A percentile compares a stretch with the other conserved stretches of the same genome.
phyloP scores from a whole-genome alignment of 2,797 vertebrate species.

The Pseudomugil gertrudae region DNA sequence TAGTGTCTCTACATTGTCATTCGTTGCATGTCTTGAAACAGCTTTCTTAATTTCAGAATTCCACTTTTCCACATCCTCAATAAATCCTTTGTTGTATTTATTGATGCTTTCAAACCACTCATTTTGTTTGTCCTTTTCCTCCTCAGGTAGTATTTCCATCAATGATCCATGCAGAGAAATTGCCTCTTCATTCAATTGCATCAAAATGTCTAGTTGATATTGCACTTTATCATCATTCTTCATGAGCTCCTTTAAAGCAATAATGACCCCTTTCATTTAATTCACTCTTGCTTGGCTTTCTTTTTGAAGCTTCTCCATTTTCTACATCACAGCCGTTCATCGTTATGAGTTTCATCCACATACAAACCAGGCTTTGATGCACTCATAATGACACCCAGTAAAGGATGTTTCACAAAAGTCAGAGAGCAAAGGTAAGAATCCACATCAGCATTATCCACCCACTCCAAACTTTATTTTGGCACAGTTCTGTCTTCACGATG shows the following conservation, averaged over 20 bases:
- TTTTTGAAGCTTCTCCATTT: too few relatives aligned
- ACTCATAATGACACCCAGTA: neutral
- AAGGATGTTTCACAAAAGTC: neutral
- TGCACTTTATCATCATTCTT: neutral
- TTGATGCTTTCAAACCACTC: neutral
- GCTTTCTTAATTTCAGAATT: neutral
- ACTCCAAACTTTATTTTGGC: neutral
- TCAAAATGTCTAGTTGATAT: neutral
- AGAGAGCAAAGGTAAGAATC: neutral
- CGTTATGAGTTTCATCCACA: too few relatives aligned
- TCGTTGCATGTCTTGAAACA: neutral
- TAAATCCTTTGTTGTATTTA: constrained; percentile 1
- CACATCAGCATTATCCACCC: neutral
- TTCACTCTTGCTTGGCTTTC: too few relatives aligned
- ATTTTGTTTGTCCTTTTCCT: neutral
- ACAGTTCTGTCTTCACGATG: neutral
- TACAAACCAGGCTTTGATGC: too few relatives aligned
- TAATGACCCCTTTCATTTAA: too few relatives aligned
- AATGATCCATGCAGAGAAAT: neutral
- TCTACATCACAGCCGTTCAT: too few relatives aligned
- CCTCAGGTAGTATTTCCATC: too few relatives aligned
- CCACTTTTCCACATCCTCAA: neutral
- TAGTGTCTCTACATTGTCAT: neutral
- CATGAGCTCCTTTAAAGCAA: neutral
- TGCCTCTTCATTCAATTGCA: neutral